Base-by-base conservation (phyloP, 2,113 vertebrate species). In the Lates calcarifer region DNA sequence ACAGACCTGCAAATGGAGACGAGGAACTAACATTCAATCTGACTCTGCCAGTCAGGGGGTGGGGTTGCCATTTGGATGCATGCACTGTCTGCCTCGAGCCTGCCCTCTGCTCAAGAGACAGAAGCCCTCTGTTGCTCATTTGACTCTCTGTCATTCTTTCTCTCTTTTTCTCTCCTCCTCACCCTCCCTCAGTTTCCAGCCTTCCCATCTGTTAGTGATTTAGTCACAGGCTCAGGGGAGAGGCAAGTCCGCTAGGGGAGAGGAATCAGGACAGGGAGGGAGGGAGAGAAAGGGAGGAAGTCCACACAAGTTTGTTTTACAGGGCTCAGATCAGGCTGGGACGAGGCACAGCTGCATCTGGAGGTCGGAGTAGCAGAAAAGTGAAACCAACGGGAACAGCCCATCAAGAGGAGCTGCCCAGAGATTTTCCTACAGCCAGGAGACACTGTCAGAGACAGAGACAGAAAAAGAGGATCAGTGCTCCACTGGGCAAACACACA, bases 201-300 rank as follows among this genome's bases (percentile, higher is more conserved):
- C 74, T 90, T 91, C 74, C 92, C 93, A 95, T 93, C 94, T 95
- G 93, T 78, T 79, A 93, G 87, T 90, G 90, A 95, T 95, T 94
- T 94, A 87, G 75, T n/a, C 77, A 71, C 88, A 72, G 78, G 87
- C 91, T 90, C 82, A 86, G 89, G 86, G 89, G 85, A 91, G 84
- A 89, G 83, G 87, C 83, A 77, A 84, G 77, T 89, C 74, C 72
- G 72, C 79, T 72, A 77, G 81, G 83, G 80, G 78, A 90, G 74
- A 88, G 64, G 79, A 84, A 77, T 83, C 61, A 73, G 87, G 45
- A 68, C 56, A 75, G 87, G 84, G 82, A 80, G 84, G 67, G 81
- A 79, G 81, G 64, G 77, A 77, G 82, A 69, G 89, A 73, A 56
- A 84, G 79, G 64, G 80, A 90, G 84, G 88, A 93, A 94, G 94